Percentiles rank a stretch among this genome's conserved stretches.
phyloP scores from a whole-genome alignment of 1,140 invertebrate genomes.

The Drosophila grimshawi region DNA sequence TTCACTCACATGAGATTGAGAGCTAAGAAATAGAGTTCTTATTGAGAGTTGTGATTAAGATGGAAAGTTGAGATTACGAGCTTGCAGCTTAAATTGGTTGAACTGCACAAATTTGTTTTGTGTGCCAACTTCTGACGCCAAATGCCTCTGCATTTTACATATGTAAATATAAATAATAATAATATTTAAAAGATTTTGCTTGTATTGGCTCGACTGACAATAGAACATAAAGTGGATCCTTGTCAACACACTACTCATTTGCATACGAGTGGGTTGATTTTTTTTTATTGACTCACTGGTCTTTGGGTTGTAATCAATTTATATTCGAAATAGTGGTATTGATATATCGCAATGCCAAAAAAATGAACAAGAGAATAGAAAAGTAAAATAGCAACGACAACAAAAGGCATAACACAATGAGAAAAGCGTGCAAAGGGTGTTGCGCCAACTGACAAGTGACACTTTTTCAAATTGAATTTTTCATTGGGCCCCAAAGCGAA shows the following conservation, averaged over 20 bases:
- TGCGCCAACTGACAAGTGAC: constrained; percentile 69
- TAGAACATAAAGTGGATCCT: neutral
- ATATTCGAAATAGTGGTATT: constrained; percentile 66
- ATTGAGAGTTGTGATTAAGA: no score
- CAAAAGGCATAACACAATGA: constrained; percentile 54
- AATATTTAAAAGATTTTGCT: neutral
- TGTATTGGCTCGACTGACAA: neutral
- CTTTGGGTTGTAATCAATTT: constrained; percentile 57
- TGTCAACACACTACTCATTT: constrained; percentile 35
- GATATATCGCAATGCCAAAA: constrained; percentile 54
- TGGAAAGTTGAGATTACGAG: neutral
- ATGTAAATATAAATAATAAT: constrained; percentile 1
- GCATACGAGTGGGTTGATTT: constrained; percentile 48
- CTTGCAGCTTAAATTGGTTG: neutral
- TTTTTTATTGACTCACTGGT: constrained; percentile 49
- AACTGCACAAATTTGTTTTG: neutral
- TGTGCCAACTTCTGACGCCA: neutral
- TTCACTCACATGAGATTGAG: no score
- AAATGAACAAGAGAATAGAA: constrained; percentile 45
- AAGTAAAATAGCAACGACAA: constrained; percentile 39
- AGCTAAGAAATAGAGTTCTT: no score
- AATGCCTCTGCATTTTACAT: neutral
- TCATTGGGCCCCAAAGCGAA: constrained; percentile 8
- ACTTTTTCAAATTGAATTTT: constrained; percentile 76
- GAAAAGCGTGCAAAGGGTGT: constrained; percentile 26